Conservation (phyloP, 2,888 invertebrate species). For the Eumacrocentrus americanus region DNA sequence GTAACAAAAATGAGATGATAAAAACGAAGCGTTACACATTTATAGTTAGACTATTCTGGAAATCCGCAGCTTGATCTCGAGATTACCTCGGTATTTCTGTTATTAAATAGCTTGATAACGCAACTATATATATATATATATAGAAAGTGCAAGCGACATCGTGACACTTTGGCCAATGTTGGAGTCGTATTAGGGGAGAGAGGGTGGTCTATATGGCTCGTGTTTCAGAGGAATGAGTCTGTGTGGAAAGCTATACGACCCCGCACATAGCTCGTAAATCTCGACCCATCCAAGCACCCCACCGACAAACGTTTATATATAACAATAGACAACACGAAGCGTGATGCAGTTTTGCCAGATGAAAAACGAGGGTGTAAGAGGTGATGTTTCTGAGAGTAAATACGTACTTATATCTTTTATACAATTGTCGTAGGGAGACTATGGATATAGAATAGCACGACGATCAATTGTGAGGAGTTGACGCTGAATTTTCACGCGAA, state of each 20-base stretch:
- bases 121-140: too few species aligned
- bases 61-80: too few species aligned
- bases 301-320: conserved; percentile 7
- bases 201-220: conserved; percentile 16
- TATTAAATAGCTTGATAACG: background rate
- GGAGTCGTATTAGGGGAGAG: background rate
- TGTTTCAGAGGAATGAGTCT: too few species aligned
- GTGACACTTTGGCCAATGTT: background rate
- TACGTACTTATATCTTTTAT: background rate
- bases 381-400: background rate
- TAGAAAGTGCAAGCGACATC: background rate
- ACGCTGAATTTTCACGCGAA: too few species aligned
- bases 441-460: too few species aligned
- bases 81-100: too few species aligned
- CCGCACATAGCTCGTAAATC: conserved; percentile 55
- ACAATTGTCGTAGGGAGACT: background rate
- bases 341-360: conserved; percentile 3
- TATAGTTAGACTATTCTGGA: too few species aligned
- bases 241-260: background rate
- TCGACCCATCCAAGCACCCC: conserved; percentile 35
- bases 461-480: too few species aligned
- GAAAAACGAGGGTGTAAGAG: background rate
- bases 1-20: too few species aligned
- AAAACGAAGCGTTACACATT: too few species aligned
- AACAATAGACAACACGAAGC: conserved; percentile 8